Percentiles rank a stretch among this genome's conserved stretches.
These are phyloP conservation scores for Drosophila albomicans DNA, from an alignment of 1,140 invertebrate species.

Conservation along the genomic window DNA sequence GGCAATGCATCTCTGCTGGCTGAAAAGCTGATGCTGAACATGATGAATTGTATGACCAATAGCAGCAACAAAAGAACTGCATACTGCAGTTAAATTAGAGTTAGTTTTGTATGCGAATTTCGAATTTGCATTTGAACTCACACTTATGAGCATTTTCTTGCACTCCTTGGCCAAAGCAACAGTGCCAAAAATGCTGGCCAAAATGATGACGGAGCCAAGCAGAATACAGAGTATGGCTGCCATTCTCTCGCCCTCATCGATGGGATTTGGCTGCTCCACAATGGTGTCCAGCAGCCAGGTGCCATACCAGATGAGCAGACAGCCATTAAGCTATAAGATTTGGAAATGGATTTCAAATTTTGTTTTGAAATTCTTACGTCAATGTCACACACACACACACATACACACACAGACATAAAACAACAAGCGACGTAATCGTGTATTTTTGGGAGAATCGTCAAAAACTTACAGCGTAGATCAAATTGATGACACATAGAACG, in stretches of 20 bases:
- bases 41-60: slow-evolving; percentile 69
- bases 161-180: slow-evolving; percentile 61
- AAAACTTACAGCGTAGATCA: slow-evolving; percentile 70
- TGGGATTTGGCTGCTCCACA: slow-evolving; percentile 24
- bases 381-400: slow-evolving; percentile 55
- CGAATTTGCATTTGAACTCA: slow-evolving; percentile 30
- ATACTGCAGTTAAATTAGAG: slow-evolving; percentile 45
- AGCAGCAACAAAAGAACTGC: slow-evolving; percentile 71
- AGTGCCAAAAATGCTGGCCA: slow-evolving; percentile 61
- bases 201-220: slow-evolving; percentile 63
- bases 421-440: neutral
- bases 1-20: slow-evolving; percentile 63
- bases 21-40: slow-evolving; percentile 74
- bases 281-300: slow-evolving; percentile 70
- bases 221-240: slow-evolving; percentile 64
- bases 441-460: slow-evolving; percentile 33
- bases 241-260: slow-evolving; percentile 69
- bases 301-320: slow-evolving; percentile 76
- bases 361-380: slow-evolving; percentile 13
- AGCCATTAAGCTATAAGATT: slow-evolving; percentile 63
- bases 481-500: slow-evolving; percentile 61
- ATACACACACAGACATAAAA: neutral
- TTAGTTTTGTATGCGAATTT: neutral
- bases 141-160: slow-evolving; percentile 66
- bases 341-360: slow-evolving; percentile 6